These are phyloP conservation scores for Rhadinocentrus ornatus DNA, from an alignment of 2,797 vertebrate species.

Conservation along the genomic window DNA sequence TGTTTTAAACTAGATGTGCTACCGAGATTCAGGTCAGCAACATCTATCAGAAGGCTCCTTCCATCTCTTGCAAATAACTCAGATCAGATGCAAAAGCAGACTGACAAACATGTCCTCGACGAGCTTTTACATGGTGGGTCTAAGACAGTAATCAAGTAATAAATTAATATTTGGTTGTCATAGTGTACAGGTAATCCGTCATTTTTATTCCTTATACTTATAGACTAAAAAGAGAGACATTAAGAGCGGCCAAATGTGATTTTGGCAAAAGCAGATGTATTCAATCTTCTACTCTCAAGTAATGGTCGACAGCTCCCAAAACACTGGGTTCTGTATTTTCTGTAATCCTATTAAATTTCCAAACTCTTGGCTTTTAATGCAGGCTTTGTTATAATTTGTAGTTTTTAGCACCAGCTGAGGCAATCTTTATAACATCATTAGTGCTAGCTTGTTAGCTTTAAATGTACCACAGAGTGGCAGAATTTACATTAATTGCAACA, in stretches of 20 bases:
- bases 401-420: background rate
- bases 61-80: conserved; percentile 35
- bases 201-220: background rate
- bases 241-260: background rate
- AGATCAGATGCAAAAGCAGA: conserved; percentile 42
- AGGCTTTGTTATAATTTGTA: conserved; percentile 6
- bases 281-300: background rate
- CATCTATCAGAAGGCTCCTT: conserved; percentile 38
- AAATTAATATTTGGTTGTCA: background rate
- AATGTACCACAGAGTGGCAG: background rate
- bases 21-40: conserved; percentile 69
- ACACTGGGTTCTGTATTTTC: background rate
- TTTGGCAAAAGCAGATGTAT: background rate
- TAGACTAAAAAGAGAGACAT: background rate
- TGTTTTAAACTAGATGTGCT: conserved; percentile 63
- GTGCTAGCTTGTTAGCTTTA: background rate
- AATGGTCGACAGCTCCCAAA: background rate
- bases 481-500: background rate
- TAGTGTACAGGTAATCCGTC: background rate
- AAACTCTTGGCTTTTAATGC: conserved; percentile 22
- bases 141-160: background rate
- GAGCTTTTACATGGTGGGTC: conserved; percentile 15
- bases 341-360: background rate
- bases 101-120: conserved; percentile 23
- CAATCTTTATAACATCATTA: background rate